Base-by-base conservation (phyloP, 2,888 invertebrate genomes). In the Leucozona laternaria region DNA sequence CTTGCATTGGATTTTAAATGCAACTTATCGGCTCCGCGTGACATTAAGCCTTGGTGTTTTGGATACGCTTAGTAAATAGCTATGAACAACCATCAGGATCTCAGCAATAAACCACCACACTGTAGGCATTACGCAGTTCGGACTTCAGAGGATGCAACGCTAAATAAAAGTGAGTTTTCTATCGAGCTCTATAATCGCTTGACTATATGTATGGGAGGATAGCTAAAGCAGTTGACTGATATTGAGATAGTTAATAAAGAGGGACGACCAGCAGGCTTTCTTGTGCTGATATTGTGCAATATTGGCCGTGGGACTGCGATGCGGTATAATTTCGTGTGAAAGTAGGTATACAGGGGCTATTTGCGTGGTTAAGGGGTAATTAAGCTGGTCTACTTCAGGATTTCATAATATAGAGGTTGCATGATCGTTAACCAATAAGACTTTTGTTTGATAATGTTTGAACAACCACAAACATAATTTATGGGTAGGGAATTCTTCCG, bases 1-100 rank as follows among this genome's bases (percentile, higher is more conserved):
- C 31, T 15, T 28, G 57, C 48, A 48, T 73, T 50, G 79, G 31
- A 53, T 70, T 79, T 79, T 66, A 79, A 75, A 66, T 83, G 75
- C 48, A 70, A 79, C 55, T 50, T 79, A 64, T 76, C 64, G 66
- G 48, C 40, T 73, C 48, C 53, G 53, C 55, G 62, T 40, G 83
- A 70, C 79, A 83, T 68, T 66, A 71, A 64, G 64, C 76, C 57
- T 34, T 50, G 77, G 57, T 58, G 58, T 62, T 58, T 53, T 48
- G 48, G 64, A 11, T 60, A 53, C 62, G 45, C 70, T 58, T 20
- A 20, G 68, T 50, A 40, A 37, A 66, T 50, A 55, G 55, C 40
- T 43, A 43, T 68, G 25, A 40, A 15, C n/a, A 60, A 17, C 1
- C 22, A n/a, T n/a, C n/a, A n/a, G n/a, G n/a, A n/a, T n/a, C n/a